Conservation (phyloP, 37 sponge, comb jelly and placozoan species). For the Beroe forskalii region DNA sequence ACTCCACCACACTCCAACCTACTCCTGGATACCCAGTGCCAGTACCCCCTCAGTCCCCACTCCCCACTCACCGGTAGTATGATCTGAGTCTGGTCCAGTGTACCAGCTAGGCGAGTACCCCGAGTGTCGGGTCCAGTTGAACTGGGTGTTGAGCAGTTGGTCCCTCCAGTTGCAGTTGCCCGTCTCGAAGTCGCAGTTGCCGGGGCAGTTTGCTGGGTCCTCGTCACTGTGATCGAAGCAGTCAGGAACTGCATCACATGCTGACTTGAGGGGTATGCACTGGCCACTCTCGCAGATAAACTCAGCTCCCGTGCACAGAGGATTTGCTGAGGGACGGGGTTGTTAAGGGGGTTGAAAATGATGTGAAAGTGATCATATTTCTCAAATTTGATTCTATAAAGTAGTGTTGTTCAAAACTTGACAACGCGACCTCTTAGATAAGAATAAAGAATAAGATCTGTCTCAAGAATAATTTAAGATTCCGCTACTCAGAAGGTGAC, state of each 20-base stretch:
- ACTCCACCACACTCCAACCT: no score
- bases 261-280: not conserved
- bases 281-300: constrained; percentile 25
- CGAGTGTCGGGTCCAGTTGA: constrained; percentile 29
- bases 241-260: not conserved
- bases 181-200: constrained; percentile 54
- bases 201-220: constrained; percentile 18
- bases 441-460: no score
- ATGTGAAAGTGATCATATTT: not conserved
- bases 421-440: no score
- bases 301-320: not conserved
- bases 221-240: constrained; percentile 36
- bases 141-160: constrained; percentile 5
- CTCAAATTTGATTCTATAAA: no score
- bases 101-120: constrained; percentile 49
- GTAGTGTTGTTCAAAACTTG: no score
- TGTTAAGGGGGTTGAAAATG: not conserved
- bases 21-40: no score
- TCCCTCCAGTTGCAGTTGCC: constrained; percentile 52
- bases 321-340: not conserved
- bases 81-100: constrained; percentile 35
- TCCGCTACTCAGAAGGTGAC: no score
- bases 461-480: no score
- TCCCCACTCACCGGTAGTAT: constrained; percentile 8
- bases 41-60: no score